Conservation (phyloP, 2,888 invertebrate species). For the Apodemia hepburni region DNA sequence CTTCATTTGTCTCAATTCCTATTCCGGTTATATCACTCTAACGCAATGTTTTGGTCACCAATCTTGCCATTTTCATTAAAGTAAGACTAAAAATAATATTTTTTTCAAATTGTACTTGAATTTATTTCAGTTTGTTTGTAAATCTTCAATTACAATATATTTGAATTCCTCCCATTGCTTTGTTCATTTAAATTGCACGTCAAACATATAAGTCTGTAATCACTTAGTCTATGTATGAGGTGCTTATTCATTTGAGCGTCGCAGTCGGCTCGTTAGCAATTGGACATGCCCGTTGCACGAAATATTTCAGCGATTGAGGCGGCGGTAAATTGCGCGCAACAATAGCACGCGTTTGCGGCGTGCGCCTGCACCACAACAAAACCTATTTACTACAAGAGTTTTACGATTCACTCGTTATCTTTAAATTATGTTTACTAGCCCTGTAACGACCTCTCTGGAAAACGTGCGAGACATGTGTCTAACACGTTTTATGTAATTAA, state of each 20-base stretch:
- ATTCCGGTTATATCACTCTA: not conserved
- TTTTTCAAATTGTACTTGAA: too few relatives aligned
- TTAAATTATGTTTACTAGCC: slow-evolving; percentile 58
- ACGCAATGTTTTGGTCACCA: not conserved
- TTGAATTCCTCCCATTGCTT: slow-evolving; percentile 16
- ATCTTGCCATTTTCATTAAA: not conserved
- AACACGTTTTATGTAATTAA: slow-evolving; percentile 1
- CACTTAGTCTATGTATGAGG: slow-evolving; percentile 61
- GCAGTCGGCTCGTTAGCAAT: slow-evolving; percentile 78
- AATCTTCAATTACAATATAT: slow-evolving; percentile 16
- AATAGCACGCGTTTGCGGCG: slow-evolving; percentile 58
- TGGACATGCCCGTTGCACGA: slow-evolving; percentile 78
- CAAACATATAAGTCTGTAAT: slow-evolving; percentile 34
- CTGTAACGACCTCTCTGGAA: slow-evolving; percentile 32
- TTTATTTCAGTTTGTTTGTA: not conserved
- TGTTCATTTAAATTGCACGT: slow-evolving; percentile 23
- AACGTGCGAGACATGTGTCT: slow-evolving; percentile 19
- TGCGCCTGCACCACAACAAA: slow-evolving; percentile 41
- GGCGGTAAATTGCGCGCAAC: slow-evolving; percentile 76
- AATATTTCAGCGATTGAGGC: slow-evolving; percentile 79
- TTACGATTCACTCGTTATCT: slow-evolving; percentile 74
- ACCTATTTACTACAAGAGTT: slow-evolving; percentile 66
- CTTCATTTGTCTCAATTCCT: too few relatives aligned
- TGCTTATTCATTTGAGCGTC: slow-evolving; percentile 77
- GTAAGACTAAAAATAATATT: not conserved